Evolutionary conservation across 2,797 vertebrate species (phyloP), one percentile per base, ranked within the genome.

Genomic region (Nannoperca australis): DNA sequence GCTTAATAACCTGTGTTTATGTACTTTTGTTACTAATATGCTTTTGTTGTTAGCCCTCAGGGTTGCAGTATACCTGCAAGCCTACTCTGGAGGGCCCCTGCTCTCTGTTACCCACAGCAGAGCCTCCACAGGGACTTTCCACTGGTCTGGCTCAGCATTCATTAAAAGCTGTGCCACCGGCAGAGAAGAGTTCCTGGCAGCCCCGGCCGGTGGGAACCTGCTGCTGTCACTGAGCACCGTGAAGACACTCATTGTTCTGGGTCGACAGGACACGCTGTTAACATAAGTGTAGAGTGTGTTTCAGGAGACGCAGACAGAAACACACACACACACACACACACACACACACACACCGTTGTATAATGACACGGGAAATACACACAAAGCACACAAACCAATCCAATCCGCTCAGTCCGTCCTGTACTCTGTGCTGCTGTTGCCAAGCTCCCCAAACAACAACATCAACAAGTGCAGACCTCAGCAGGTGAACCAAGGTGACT

Each of bases 171-270:
- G 56, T 5, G 30, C 64, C 67, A 20, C 56, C 70, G 86, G 88
- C 85, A 86, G 75, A 76, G 75, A 83, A 50, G 79, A 87, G 84
- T 89, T 93, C 91, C 92, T 93, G 91, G 90, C 84, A 44, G 81
- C 54, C 73, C 73, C 76, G 66, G 85, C 79, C 81, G 83, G 79
- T 90, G 88, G 86, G 86, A 91, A 88, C 82, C 78, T 72, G 85
- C 88, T 79, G 78, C 62, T 70, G 79, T 87, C 81, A 83, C 71
- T 32, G n/a, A 53, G 36, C 76, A 64, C 82, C 36, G 51, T 92
- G 88, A 94, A 93, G 91, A 91, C 88, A 87, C 84, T 82, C 89
- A 88, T 93, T 94, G 92, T 94, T 93, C 88, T 84, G 75, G 76
- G 76, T 79, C 69, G 70, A 78, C 69, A n/a, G 85, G 70, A 88